phyloP scores from a whole-genome alignment of 2,113 vertebrate genomes.

The Strigops habroptila region DNA sequence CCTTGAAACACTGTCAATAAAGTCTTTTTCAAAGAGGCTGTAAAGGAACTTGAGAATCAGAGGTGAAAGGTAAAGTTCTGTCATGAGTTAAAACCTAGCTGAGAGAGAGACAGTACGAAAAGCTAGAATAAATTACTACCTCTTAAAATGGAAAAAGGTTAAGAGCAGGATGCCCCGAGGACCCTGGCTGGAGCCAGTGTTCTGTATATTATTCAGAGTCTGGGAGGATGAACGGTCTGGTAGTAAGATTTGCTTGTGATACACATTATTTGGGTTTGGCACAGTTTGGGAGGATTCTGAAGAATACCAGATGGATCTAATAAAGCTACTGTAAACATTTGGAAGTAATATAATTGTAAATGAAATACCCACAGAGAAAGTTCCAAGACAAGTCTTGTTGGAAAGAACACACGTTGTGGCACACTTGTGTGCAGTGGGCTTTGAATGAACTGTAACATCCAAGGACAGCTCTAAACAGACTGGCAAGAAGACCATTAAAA shows the following conservation, averaged over 20 bases:
- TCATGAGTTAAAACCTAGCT: slow-evolving; percentile 40
- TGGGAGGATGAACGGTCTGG: neutral
- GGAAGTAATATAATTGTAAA: slow-evolving; percentile 8
- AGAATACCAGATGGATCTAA: slow-evolving; percentile 43
- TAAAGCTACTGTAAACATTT: slow-evolving; percentile 28
- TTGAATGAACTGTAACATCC: neutral
- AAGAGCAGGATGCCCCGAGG: neutral
- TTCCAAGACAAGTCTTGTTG: neutral
- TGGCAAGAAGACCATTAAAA: neutral
- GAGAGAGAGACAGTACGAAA: neutral
- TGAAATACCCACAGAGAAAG: neutral
- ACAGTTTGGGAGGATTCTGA: neutral
- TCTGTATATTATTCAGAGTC: neutral
- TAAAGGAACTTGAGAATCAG: slow-evolving; percentile 6
- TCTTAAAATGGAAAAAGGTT: slow-evolving; percentile 44
- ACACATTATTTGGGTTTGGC: slow-evolving; percentile 25
- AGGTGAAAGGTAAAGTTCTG: neutral
- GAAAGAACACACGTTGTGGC: neutral
- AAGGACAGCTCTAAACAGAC: neutral
- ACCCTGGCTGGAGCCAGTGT: neutral
- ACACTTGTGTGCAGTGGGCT: neutral
- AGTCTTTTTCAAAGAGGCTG: neutral
- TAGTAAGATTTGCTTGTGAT: slow-evolving; percentile 3
- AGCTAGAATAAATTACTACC: slow-evolving; percentile 25
- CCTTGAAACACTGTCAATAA: neutral